Conservation (phyloP, 2,888 invertebrate genomes). For the Hypomecis atomaria region DNA sequence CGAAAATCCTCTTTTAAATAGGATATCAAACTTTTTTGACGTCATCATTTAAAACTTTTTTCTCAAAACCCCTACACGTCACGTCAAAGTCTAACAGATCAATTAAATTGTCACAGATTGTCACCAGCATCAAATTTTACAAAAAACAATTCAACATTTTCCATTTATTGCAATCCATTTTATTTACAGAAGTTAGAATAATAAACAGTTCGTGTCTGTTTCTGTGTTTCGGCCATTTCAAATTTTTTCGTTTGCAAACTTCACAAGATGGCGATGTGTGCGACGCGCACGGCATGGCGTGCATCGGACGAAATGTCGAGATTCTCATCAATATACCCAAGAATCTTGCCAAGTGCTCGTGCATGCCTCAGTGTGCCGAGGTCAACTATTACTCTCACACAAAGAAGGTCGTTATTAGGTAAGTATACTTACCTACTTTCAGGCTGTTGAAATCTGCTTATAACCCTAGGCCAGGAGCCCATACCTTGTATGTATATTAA, state of each 20-base stretch:
- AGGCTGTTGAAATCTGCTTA: neutral
- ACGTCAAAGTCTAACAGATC: conserved; percentile 8
- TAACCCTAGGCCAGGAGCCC: too few relatives aligned
- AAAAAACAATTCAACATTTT: conserved; percentile 7
- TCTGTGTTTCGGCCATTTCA: conserved; percentile 2
- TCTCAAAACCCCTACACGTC: neutral
- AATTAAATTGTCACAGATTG: conserved; percentile 2
- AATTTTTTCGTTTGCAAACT: conserved; percentile 16
- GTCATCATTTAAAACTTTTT: neutral
- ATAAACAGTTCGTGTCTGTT: neutral
- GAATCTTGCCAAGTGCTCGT: conserved; percentile 79
- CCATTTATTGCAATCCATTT: neutral
- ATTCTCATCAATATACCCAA: conserved; percentile 80
- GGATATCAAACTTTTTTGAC: neutral
- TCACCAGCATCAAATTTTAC: conserved; percentile 6
- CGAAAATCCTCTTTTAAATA: too few relatives aligned
- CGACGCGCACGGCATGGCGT: conserved; percentile 81
- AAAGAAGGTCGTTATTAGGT: conserved; percentile 79
- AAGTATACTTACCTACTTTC: conserved; percentile 49
- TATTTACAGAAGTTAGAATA: neutral
- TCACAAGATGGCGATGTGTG: conserved; percentile 77
- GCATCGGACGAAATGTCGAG: conserved; percentile 80
- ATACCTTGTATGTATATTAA: too few relatives aligned
- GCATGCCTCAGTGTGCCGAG: conserved; percentile 79
- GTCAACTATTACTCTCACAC: conserved; percentile 81